A percentile compares a stretch with the other conserved stretches of the same genome.
Evolutionary conservation across 1,140 invertebrate genomes (phyloP).

Genomic region (Drosophila tani): DNA sequence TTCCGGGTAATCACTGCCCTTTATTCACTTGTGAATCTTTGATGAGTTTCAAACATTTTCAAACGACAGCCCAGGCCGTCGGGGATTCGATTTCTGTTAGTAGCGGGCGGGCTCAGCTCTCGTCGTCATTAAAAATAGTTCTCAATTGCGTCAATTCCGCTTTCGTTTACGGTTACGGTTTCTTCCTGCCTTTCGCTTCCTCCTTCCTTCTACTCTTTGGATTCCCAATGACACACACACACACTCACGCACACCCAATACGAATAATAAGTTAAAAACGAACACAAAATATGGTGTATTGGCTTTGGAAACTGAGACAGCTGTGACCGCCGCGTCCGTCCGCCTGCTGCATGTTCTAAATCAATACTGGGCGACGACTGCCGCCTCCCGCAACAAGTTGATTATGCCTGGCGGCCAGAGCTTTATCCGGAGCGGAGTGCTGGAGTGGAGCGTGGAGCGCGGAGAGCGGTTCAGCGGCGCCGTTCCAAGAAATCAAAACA

Average conservation of each 20-base stretch:
- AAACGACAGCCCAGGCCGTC: conserved; percentile 19
- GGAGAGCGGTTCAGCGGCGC: conserved; percentile 13
- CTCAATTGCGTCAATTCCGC: conserved; percentile 57
- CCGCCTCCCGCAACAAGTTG: conserved; percentile 37
- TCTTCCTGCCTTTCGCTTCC: conserved; percentile 12
- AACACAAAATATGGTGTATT: conserved; percentile 26
- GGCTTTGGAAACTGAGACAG: conserved; percentile 15
- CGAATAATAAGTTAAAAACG: conserved; percentile 22
- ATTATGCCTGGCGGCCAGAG: conserved; percentile 27
- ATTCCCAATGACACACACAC: background rate
- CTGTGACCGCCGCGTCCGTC: conserved; percentile 13
- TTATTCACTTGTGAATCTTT: conserved; percentile 66
- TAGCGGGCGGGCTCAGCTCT: conserved; percentile 12
- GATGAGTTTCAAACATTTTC: conserved; percentile 77
- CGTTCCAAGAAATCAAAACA: conserved; percentile 33
- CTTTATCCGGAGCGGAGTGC: conserved; percentile 31
- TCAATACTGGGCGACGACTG: conserved; percentile 32
- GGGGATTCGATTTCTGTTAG: conserved; percentile 13
- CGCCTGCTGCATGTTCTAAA: conserved; percentile 23
- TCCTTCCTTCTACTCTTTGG: conserved; percentile 1
- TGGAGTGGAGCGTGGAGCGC: conserved; percentile 4
- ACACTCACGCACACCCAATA: background rate
- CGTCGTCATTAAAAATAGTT: conserved; percentile 57
- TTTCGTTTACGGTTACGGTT: conserved; percentile 24
- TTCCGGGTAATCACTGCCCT: conserved; percentile 17